phyloP scores from a whole-genome alignment of 2,797 vertebrate genomes.

The Spinibarbus caldwelli region DNA sequence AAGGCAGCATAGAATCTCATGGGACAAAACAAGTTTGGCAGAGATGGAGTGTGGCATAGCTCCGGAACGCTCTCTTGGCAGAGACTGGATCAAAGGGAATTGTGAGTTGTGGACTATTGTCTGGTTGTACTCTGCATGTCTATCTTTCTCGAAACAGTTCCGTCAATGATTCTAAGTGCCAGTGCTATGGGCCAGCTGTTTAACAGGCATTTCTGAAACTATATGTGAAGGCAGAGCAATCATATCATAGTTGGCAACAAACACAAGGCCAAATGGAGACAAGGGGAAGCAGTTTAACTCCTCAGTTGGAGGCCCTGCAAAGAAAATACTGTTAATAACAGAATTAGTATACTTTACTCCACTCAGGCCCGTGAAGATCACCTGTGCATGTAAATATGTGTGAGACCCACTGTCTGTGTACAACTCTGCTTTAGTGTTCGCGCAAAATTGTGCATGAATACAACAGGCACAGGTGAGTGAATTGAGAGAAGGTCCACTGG shows the following conservation, averaged over 20 bases:
- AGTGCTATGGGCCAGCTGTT: conserved; percentile 42
- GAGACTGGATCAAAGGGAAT: neutral
- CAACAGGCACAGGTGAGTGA: too few relatives aligned
- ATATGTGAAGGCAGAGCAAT: conserved; percentile 16
- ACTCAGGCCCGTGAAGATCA: too few relatives aligned
- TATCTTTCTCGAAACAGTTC: neutral
- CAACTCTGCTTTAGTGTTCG: too few relatives aligned
- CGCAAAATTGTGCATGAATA: too few relatives aligned
- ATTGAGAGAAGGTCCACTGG: too few relatives aligned
- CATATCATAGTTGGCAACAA: conserved; percentile 23
- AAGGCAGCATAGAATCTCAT: conserved; percentile 38
- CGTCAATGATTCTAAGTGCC: neutral
- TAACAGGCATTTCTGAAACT: conserved; percentile 33
- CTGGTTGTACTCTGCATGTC: neutral
- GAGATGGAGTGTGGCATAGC: conserved; percentile 21
- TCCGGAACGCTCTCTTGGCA: conserved; percentile 14
- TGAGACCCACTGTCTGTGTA: too few relatives aligned
- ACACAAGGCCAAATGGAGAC: conserved; percentile 30
- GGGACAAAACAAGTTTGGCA: conserved; percentile 19
- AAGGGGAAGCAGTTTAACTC: neutral
- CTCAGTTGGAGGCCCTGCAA: neutral
- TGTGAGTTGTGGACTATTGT: conserved; percentile 17
- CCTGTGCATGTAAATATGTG: too few relatives aligned
- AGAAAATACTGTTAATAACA: too few relatives aligned
- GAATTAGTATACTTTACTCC: too few relatives aligned